Conservation (phyloP, 2,888 invertebrate genomes). For the Automeris io region DNA sequence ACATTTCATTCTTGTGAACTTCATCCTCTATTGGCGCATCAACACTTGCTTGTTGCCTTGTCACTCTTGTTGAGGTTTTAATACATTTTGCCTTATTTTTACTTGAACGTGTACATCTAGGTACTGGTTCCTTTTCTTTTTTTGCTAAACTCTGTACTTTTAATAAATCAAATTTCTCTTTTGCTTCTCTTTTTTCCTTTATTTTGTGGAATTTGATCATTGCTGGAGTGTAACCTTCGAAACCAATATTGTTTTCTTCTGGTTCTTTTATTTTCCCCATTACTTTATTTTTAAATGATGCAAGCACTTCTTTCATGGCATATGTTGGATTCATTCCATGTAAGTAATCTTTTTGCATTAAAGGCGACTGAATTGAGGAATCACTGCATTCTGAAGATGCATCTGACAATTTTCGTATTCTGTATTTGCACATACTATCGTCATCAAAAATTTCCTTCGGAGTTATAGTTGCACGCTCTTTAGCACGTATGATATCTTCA, state of each 20-base stretch:
- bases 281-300: constrained; percentile 76
- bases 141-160: constrained; percentile 32
- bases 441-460: constrained; percentile 36
- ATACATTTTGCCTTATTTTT: constrained; percentile 19
- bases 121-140: constrained; percentile 26
- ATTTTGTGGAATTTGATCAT: constrained; percentile 72
- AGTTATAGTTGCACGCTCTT: constrained; percentile 45
- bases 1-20: constrained; percentile 22
- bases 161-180: constrained; percentile 45
- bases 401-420: constrained; percentile 60
- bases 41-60: constrained; percentile 28
- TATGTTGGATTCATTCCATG: constrained; percentile 79
- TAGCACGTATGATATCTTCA: constrained; percentile 75
- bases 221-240: constrained; percentile 72
- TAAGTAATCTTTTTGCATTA: constrained; percentile 65
- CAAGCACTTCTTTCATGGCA: constrained; percentile 82
- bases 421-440: constrained; percentile 61
- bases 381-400: constrained; percentile 55
- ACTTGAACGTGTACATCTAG: constrained; percentile 44
- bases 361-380: constrained; percentile 46
- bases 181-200: constrained; percentile 64
- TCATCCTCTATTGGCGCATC: constrained; percentile 22
- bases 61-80: constrained; percentile 21
- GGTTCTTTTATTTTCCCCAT: constrained; percentile 38
- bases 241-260: constrained; percentile 32